Conservation (phyloP, 2,113 vertebrate genomes). For the Micronisus gabar region DNA sequence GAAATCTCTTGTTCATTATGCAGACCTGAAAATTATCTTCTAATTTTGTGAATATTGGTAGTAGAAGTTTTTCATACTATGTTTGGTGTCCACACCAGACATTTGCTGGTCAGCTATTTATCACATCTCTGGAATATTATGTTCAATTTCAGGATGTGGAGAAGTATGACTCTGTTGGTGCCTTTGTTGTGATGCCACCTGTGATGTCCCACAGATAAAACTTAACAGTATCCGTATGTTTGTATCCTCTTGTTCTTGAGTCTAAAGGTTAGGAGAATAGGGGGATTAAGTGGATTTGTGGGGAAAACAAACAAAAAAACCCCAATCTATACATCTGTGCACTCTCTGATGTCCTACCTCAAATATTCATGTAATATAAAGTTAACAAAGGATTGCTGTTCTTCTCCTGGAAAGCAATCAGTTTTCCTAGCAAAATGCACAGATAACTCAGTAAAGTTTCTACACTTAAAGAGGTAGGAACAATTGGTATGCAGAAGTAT, state of each 20-base stretch:
- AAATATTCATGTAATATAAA: background rate
- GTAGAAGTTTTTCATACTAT: background rate
- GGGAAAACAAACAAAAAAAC: background rate
- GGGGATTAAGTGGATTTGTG: background rate
- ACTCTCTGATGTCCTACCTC: background rate
- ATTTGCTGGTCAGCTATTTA: background rate
- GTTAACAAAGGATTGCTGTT: background rate
- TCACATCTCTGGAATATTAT: background rate
- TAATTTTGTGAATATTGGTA: background rate
- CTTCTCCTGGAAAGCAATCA: background rate
- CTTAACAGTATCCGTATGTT: accelerated
- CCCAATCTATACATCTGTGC: background rate
- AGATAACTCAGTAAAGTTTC: background rate
- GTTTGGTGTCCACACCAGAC: background rate
- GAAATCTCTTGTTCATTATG: background rate
- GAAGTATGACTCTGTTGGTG: accelerated
- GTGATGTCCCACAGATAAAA: background rate
- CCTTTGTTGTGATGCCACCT: background rate
- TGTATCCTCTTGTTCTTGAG: background rate
- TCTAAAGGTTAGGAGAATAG: background rate
- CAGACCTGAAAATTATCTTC: background rate
- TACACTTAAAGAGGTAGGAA: background rate
- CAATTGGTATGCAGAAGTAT: background rate
- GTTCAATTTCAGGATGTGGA: background rate
- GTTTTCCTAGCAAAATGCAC: background rate